Evolutionary conservation across 2,888 invertebrate species (phyloP).

Genomic region (Spilosoma lubricipeda): DNA sequence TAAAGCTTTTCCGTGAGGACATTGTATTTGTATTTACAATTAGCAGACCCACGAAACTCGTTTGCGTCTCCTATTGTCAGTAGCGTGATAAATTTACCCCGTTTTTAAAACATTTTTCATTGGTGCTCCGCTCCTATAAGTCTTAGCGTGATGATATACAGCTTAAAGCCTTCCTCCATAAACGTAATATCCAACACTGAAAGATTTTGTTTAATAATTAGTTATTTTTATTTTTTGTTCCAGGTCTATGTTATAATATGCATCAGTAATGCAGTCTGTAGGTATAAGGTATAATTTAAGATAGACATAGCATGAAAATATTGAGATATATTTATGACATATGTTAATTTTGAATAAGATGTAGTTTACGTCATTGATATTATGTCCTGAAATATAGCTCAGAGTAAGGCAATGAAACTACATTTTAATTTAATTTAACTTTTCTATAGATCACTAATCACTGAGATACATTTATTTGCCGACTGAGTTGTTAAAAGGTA

Average conservation of each 20-base stretch:
- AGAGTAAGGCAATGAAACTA: too few species aligned
- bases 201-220: too few species aligned
- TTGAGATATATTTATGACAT: background rate
- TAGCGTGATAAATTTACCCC: too few species aligned
- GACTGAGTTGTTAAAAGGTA: background rate
- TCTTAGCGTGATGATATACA: too few species aligned
- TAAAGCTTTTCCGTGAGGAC: constrained; percentile 13
- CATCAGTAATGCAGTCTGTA: background rate
- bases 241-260: constrained; percentile 12
- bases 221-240: constrained; percentile 14
- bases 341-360: background rate
- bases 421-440: background rate
- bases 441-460: background rate
- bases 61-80: too few species aligned
- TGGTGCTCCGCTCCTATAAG: too few species aligned
- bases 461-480: background rate
- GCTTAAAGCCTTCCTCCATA: too few species aligned
- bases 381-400: too few species aligned
- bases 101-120: too few species aligned
- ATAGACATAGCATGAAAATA: background rate
- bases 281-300: background rate
- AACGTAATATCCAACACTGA: too few species aligned
- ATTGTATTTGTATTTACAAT: background rate
- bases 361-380: too few species aligned
- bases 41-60: too few species aligned